Percentiles rank a stretch among this genome's conserved stretches.
Evolutionary conservation across 2,113 vertebrate species (phyloP).

Genomic region (Athene cunicularia): DNA sequence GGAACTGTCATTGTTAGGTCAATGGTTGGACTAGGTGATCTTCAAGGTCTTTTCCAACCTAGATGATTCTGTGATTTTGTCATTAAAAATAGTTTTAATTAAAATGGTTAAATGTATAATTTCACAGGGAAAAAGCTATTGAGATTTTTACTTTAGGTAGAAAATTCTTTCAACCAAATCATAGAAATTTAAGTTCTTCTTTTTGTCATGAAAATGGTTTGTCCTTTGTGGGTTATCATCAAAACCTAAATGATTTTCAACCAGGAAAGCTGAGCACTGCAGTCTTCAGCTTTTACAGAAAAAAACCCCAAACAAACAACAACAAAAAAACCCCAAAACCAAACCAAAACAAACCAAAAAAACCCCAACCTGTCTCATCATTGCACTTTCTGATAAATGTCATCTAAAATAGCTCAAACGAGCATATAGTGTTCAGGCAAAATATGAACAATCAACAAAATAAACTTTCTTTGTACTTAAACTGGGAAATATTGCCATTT

Average conservation of each 20-base stretch:
- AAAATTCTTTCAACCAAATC: neutral
- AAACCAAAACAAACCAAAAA: too few species aligned
- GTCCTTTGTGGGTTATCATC: neutral
- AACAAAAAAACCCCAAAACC: too few species aligned
- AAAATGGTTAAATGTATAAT: neutral
- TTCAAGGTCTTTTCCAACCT: too few species aligned
- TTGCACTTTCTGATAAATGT: neutral
- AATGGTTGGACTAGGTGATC: too few species aligned
- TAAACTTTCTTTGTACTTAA: neutral
- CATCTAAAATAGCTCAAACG: neutral
- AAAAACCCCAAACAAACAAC: neutral
- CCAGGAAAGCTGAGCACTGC: neutral
- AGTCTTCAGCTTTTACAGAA: neutral
- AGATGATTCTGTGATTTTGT: too few species aligned
- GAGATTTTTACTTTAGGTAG: neutral
- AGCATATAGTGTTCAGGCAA: neutral
- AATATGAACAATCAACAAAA: neutral
- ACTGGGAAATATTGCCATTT: neutral
- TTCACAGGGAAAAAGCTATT: neutral
- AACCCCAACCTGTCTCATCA: neutral
- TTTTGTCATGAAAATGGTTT: neutral
- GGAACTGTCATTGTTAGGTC: too few species aligned
- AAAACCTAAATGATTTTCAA: neutral
- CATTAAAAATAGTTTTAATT: neutral
- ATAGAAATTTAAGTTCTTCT: neutral